Percentiles rank a stretch among this genome's conserved stretches.
Evolutionary conservation across 2,797 vertebrate species (phyloP).

Genomic region (Cryptoprocta ferox): DNA sequence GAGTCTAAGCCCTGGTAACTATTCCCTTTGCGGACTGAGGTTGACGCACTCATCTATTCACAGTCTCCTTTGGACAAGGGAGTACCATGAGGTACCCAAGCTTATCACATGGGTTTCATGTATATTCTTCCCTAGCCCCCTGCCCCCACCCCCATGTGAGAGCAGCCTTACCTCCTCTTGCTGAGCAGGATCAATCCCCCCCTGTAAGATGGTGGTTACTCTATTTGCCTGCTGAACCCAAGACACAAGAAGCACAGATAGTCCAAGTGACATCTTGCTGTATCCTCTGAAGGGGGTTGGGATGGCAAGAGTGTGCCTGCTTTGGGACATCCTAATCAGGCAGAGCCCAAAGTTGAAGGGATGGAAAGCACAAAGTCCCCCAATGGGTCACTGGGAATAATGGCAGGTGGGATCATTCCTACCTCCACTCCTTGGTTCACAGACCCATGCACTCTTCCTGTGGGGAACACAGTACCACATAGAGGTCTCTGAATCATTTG

Average conservation of each 20-base stretch:
- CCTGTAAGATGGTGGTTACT: neutral
- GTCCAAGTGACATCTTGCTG: neutral
- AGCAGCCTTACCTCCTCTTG: neutral
- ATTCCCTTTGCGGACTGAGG: neutral
- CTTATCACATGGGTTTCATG: neutral
- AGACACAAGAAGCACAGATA: neutral
- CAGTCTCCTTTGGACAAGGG: neutral
- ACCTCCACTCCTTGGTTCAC: neutral
- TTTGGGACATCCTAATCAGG: neutral
- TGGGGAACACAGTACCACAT: neutral
- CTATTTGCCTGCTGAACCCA: neutral
- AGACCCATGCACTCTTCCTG: neutral
- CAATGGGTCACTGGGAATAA: neutral
- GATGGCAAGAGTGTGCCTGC: neutral
- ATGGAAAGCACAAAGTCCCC: neutral
- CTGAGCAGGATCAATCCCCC: neutral
- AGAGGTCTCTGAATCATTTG: neutral
- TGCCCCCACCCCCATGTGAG: neutral
- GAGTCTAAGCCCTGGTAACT: neutral
- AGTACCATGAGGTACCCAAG: neutral
- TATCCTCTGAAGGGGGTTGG: conserved; percentile 30
- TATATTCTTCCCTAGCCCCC: neutral
- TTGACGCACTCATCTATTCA: neutral
- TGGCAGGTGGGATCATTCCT: neutral
- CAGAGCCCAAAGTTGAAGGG: neutral